phyloP scores from a whole-genome alignment of 2,888 invertebrate genomes.

The Dryomyza anilis region DNA sequence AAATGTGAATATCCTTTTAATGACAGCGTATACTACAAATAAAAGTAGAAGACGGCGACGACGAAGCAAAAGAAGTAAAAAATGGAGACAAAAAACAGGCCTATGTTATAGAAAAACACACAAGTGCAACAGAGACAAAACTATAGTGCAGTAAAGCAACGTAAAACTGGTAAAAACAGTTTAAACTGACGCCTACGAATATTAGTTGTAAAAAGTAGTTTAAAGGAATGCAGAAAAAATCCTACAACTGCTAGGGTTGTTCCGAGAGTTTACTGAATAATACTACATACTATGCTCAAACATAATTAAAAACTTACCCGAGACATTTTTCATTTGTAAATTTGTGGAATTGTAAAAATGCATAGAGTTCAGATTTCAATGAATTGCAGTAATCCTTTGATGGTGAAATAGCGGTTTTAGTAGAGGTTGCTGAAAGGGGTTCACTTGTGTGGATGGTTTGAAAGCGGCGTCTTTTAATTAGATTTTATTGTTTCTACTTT shows the following conservation, averaged over 20 bases:
- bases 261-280: not conserved
- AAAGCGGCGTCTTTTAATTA: too few species aligned
- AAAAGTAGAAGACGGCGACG: not conserved
- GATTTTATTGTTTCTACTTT: too few species aligned
- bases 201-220: constrained; percentile 12
- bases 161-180: not conserved
- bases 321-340: not conserved
- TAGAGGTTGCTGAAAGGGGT: too few species aligned
- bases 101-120: not conserved
- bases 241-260: not conserved
- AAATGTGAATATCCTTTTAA: constrained; percentile 35
- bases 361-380: too few species aligned
- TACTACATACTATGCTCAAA: not conserved
- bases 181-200: not conserved
- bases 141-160: not conserved
- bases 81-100: not conserved
- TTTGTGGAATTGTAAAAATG: too few species aligned
- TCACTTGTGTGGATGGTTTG: too few species aligned
- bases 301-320: not conserved
- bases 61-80: not conserved
- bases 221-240: not conserved
- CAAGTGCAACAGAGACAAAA: not conserved
- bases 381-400: too few species aligned
- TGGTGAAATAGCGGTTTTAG: too few species aligned
- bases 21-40: constrained; percentile 13